Percentiles rank a stretch among this genome's conserved stretches.
Conservation (phyloP, 2,113 vertebrate species). For the Vombatus ursinus region DNA sequence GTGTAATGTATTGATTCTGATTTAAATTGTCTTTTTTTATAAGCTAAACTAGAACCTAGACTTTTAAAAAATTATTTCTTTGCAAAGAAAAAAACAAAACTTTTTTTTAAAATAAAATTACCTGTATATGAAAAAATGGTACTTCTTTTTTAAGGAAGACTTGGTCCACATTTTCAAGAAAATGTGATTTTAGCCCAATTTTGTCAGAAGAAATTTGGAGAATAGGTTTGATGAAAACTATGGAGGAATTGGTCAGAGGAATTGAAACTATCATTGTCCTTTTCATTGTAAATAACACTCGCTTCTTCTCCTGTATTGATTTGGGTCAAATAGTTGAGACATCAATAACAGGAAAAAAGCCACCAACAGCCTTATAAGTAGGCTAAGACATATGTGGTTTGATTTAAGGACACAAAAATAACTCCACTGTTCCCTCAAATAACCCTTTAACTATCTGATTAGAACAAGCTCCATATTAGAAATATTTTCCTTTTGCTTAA, state of each 20-base stretch:
- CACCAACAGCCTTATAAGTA: background rate
- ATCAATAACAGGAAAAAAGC: background rate
- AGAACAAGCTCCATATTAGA: background rate
- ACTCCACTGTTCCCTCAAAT: background rate
- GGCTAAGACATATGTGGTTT: background rate
- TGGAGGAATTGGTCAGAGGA: background rate
- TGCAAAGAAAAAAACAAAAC: no score
- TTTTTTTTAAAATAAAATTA: no score
- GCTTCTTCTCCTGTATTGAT: background rate
- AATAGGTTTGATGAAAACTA: background rate
- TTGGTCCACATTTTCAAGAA: background rate
- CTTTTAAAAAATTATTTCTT: no score
- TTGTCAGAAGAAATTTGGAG: background rate
- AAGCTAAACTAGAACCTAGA: no score
- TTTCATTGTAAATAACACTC: background rate
- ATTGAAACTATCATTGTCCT: background rate
- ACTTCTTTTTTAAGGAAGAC: no score
- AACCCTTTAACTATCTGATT: background rate
- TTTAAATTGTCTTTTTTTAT: no score
- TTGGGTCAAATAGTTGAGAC: background rate
- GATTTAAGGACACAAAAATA: background rate
- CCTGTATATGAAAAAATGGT: no score
- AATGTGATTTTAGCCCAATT: background rate
- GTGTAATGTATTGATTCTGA: no score
- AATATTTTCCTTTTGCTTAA: background rate